phyloP scores from a whole-genome alignment of 2,113 vertebrate genomes.

The Phainopepla nitens region DNA sequence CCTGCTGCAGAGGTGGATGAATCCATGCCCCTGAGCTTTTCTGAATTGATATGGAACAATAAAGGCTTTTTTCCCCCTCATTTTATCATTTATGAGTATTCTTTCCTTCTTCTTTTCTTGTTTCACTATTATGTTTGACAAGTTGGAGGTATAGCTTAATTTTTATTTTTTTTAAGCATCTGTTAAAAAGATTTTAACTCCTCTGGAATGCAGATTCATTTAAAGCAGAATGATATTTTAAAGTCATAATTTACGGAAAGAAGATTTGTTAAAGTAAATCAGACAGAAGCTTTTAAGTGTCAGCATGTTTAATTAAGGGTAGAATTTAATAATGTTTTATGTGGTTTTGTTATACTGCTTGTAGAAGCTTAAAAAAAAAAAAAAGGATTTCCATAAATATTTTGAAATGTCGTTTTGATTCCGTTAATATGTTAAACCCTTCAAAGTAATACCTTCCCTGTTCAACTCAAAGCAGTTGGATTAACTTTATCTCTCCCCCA shows the following conservation, averaged over 20 bases:
- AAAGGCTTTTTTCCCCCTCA: background rate
- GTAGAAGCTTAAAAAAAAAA: conserved; percentile 32
- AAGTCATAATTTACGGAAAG: conserved; percentile 6
- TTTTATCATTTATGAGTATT: background rate
- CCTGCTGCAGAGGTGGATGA: background rate
- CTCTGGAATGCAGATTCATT: background rate
- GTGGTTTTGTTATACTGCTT: conserved; percentile 53
- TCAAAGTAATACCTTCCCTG: conserved; percentile 61
- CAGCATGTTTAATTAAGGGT: conserved; percentile 51
- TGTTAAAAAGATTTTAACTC: background rate
- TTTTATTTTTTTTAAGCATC: background rate
- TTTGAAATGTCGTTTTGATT: conserved; percentile 46
- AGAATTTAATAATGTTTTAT: conserved; percentile 51
- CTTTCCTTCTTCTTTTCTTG: background rate
- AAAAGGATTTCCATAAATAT: conserved; percentile 59
- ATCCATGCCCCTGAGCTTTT: background rate
- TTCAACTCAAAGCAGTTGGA: conserved; percentile 42
- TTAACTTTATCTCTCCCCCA: conserved; percentile 60
- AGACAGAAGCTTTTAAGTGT: conserved; percentile 56
- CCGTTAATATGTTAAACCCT: conserved; percentile 62
- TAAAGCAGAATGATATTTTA: background rate
- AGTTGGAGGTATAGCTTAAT: background rate
- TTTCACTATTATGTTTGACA: background rate
- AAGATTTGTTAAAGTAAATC: conserved; percentile 32
- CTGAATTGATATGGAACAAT: background rate